Base-by-base conservation (phyloP, 2,113 vertebrate genomes). In the Acrocephalus arundinaceus region DNA sequence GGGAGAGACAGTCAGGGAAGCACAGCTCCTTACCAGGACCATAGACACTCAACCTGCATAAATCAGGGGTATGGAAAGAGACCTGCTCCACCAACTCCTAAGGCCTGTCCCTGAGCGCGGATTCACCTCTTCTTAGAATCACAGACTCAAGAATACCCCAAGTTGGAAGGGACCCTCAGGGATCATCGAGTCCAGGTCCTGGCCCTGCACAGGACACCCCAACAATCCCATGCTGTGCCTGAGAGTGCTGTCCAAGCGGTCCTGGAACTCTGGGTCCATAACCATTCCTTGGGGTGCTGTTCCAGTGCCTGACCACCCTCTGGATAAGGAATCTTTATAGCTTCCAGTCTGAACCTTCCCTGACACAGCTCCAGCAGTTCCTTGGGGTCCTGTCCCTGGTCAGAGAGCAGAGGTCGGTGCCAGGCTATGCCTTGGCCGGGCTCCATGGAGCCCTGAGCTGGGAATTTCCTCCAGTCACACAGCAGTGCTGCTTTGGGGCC, bases 1-100 rank as follows among this genome's bases (percentile, higher is more conserved):
- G 1, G 73, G 58, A 91, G 9, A 16, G 24, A 49, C 0, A 0
- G 4, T 3, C 0, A 0, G 54, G 48, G 54, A 71, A 75, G 67
- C 48, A 62, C 3, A 5, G 51, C 65, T 70, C 5, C 2, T 28
- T 3, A 4, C 10, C 13, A 18, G 46, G 21, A 39, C 35, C 0
- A 0, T 1, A 5, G 5, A 61, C 18, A 39, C 48, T 31, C 51
- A 39, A 16, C 21, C 21, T 35, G 18, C 14, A 22, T 2, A 23
- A 33, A 35, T 8, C 27, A 48, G 23, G 24, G 41, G 23, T 65
- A 30, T 1, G 4, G 70, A 57, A 28, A 51, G 15, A 68, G 19
- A 25, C 18, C 2, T 1, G 4, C 46, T 37, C 30, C 35, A 57
- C 17, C 5, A 68, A 20, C 6, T 52, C 46, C 27, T 20, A 35